Percentiles rank a stretch among this genome's conserved stretches.
Conservation (phyloP, 2,888 invertebrate species). For the Lymantria dispar region DNA sequence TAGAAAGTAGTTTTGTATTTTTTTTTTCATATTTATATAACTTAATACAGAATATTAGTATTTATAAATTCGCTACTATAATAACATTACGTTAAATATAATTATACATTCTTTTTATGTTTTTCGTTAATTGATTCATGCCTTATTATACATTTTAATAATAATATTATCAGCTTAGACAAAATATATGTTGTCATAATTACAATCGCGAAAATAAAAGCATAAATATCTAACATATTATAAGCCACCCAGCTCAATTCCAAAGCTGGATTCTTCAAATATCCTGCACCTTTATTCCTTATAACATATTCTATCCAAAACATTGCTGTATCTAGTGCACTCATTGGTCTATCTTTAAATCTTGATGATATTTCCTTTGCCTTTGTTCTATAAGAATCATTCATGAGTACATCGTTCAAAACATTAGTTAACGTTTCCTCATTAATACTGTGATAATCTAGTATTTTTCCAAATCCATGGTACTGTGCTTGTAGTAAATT, state of each 20-base stretch:
- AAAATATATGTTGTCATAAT: constrained; percentile 18
- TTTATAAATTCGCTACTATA: no score
- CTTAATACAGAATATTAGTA: no score
- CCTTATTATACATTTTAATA: constrained; percentile 1
- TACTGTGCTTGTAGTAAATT: constrained; percentile 67
- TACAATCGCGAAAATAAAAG: constrained; percentile 37
- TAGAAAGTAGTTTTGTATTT: no score
- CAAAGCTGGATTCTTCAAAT: constrained; percentile 73
- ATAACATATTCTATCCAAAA: constrained; percentile 83
- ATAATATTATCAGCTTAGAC: constrained; percentile 18
- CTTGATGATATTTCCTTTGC: constrained; percentile 64
- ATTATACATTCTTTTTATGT: background rate
- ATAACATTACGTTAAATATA: background rate
- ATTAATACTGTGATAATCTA: constrained; percentile 67
- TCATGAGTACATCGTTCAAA: constrained; percentile 61
- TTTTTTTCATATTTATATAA: no score
- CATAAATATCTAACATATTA: constrained; percentile 70
- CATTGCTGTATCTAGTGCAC: constrained; percentile 71
- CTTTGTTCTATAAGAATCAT: constrained; percentile 53
- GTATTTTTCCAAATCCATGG: constrained; percentile 64
- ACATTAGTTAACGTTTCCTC: constrained; percentile 54
- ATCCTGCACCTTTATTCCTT: constrained; percentile 78
- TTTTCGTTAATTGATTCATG: background rate
- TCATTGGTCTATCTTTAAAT: constrained; percentile 80
- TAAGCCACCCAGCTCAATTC: constrained; percentile 65